phyloP scores from a whole-genome alignment of 2,797 vertebrate species.

The Sciaenops ocellatus region DNA sequence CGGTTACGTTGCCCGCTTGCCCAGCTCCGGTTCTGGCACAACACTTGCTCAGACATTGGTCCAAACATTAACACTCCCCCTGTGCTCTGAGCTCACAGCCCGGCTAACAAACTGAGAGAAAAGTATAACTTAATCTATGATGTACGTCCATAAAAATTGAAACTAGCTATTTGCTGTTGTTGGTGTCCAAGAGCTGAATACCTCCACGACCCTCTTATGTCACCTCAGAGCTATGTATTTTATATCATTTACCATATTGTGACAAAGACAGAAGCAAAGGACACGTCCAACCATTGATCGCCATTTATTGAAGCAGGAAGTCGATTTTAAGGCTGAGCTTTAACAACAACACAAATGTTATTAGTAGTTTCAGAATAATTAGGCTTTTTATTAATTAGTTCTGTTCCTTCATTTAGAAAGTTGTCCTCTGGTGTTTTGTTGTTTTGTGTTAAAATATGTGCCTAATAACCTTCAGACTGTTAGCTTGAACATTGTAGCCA shows the following conservation, averaged over 20 bases:
- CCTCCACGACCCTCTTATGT: background rate
- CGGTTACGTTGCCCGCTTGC: no score
- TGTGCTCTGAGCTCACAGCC: no score
- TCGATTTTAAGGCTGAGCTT: slow-evolving; percentile 18
- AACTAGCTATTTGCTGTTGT: background rate
- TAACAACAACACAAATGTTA: slow-evolving; percentile 20
- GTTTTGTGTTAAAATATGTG: slow-evolving; percentile 58
- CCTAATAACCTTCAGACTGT: slow-evolving; percentile 71
- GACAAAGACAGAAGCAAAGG: slow-evolving; percentile 15
- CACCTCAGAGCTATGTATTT: background rate
- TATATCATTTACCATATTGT: background rate
- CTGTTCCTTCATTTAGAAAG: background rate
- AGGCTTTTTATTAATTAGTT: background rate
- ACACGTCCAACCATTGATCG: slow-evolving; percentile 5
- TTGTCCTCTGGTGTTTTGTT: slow-evolving; percentile 6
- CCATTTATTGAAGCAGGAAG: slow-evolving; percentile 45
- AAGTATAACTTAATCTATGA: background rate
- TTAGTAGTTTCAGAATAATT: slow-evolving; percentile 8
- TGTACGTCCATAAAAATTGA: background rate
- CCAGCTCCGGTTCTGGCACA: no score
- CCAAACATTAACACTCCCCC: no score
- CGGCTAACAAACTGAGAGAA: no score
- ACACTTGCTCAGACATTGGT: no score
- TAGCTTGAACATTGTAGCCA: slow-evolving; percentile 68
- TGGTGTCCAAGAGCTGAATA: background rate